These are phyloP conservation scores for Cyclophora punctaria DNA, from an alignment of 2,888 invertebrate genomes.

Conservation along the genomic window DNA sequence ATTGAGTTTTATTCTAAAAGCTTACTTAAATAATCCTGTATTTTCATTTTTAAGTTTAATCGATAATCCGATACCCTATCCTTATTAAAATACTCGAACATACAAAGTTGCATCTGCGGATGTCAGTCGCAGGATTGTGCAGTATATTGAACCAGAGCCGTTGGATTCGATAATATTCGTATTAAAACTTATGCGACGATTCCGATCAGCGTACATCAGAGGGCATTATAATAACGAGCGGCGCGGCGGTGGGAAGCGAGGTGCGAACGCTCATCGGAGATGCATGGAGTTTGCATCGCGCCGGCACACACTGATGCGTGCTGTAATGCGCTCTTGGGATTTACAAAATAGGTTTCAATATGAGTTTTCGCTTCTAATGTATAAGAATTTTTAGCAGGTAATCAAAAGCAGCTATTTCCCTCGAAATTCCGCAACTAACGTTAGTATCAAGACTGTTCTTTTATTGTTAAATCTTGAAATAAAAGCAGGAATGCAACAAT, in stretches of 20 bases:
- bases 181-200: slow-evolving; percentile 23
- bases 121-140: not conserved
- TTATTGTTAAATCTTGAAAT: not conserved
- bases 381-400: too few relatives aligned
- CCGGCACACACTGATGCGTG: slow-evolving; percentile 17
- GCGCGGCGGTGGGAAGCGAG: slow-evolving; percentile 39
- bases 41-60: too few relatives aligned
- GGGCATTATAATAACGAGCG: slow-evolving; percentile 44
- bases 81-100: too few relatives aligned
- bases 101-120: too few relatives aligned
- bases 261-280: slow-evolving; percentile 53
- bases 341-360: too few relatives aligned
- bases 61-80: too few relatives aligned
- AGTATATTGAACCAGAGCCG: not conserved
- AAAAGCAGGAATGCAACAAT: not conserved
- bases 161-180: slow-evolving; percentile 16
- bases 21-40: too few relatives aligned
- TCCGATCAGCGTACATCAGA: slow-evolving; percentile 44
- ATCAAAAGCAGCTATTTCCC: too few relatives aligned
- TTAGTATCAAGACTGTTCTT: not conserved
- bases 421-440: too few relatives aligned
- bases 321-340: too few relatives aligned
- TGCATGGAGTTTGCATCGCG: slow-evolving; percentile 47
- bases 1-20: too few relatives aligned
- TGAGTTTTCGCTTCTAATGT: too few relatives aligned